These are phyloP conservation scores for Sceloporus undulatus DNA, from an alignment of 2,113 vertebrate species.

Conservation along the genomic window DNA sequence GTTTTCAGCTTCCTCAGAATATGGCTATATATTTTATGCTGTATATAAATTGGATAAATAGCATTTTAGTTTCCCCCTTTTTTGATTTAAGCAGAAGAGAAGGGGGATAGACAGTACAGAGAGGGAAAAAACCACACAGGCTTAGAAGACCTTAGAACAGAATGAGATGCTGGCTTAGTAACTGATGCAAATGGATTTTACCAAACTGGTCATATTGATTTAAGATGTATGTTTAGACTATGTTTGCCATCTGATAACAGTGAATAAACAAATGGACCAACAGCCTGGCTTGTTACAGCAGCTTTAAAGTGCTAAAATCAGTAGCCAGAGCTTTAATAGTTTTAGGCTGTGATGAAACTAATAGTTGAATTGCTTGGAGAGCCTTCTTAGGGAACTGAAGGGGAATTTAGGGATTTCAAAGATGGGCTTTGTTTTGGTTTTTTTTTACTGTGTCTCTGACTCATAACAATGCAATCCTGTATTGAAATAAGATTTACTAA, in stretches of 20 bases:
- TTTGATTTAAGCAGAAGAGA: not conserved
- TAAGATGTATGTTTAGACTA: not conserved
- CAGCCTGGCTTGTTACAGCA: not conserved
- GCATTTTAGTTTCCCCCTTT: not conserved
- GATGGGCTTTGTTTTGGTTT: not conserved
- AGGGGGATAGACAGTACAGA: fast-evolving
- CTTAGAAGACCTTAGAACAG: not conserved
- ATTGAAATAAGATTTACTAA: no score
- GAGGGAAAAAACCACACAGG: not conserved
- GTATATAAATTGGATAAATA: not conserved
- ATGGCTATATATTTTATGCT: not conserved
- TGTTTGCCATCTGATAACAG: not conserved
- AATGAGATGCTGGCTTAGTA: not conserved
- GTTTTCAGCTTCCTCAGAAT: not conserved
- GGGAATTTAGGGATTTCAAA: not conserved
- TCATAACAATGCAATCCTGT: not conserved
- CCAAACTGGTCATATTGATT: not conserved
- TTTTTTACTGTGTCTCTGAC: not conserved
- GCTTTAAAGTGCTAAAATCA: not conserved
- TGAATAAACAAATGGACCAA: not conserved
- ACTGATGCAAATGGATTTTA: not conserved
- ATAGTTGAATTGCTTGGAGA: not conserved
- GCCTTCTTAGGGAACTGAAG: not conserved
- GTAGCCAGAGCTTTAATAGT: not conserved
- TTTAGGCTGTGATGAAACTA: not conserved